Evolutionary conservation across 2,888 invertebrate genomes (phyloP).

Genomic region (Tethea ocularis): DNA sequence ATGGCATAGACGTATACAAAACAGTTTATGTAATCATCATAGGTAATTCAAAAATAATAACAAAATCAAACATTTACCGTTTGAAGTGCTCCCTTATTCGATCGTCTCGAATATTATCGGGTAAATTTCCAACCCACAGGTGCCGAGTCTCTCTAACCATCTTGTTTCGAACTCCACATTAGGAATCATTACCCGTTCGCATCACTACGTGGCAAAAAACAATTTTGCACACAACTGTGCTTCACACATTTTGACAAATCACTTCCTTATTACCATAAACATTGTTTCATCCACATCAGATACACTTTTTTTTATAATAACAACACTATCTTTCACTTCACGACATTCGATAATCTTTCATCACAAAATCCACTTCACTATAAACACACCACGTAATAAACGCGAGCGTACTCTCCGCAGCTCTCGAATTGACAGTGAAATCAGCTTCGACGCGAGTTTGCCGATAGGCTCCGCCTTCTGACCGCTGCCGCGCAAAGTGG

Average conservation of each 20-base stretch:
- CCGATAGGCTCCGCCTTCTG: constrained; percentile 84
- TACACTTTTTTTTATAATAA: constrained; percentile 68
- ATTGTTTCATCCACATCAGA: constrained; percentile 70
- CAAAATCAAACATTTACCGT: constrained; percentile 86
- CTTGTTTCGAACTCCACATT: constrained; percentile 97
- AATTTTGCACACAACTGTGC: constrained; percentile 82
- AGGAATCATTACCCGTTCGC: constrained; percentile 89
- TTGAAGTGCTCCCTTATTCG: constrained; percentile 98
- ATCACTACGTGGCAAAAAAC: constrained; percentile 85
- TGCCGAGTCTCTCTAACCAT: constrained; percentile 99
- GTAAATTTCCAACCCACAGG: constrained; percentile 99
- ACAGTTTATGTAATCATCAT: no score
- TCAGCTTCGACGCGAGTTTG: constrained; percentile 83
- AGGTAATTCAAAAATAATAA: no score
- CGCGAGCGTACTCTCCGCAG: constrained; percentile 81
- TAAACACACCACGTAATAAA: constrained; percentile 81
- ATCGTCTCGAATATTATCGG: constrained; percentile 99
- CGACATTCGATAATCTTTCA: constrained; percentile 77
- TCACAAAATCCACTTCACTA: constrained; percentile 81
- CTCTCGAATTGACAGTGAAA: constrained; percentile 83
- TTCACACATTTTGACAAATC: constrained; percentile 80
- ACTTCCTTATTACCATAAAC: constrained; percentile 69
- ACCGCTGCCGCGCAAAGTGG: constrained; percentile 84
- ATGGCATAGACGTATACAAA: no score
- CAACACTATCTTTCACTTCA: constrained; percentile 80